phyloP scores from a whole-genome alignment of 2,797 vertebrate species.

The Premnoplex brunnescens region DNA sequence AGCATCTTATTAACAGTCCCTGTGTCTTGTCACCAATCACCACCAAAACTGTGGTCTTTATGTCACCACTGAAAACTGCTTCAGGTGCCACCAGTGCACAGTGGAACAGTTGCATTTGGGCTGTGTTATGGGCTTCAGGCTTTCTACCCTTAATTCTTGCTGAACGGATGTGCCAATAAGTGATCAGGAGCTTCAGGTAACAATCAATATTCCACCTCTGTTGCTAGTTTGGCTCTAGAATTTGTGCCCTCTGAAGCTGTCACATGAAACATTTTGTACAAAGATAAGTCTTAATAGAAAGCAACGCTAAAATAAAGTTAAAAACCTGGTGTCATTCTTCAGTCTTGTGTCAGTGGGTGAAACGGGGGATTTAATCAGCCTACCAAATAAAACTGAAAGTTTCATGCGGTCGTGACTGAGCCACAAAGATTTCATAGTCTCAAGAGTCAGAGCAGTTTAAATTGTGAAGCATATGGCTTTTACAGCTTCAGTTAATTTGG shows the following conservation, averaged over 20 bases:
- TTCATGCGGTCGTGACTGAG: background rate
- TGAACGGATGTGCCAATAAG: background rate
- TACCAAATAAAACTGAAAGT: background rate
- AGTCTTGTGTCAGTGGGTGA: background rate
- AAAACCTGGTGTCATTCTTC: background rate
- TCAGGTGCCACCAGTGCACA: background rate
- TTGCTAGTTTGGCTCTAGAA: background rate
- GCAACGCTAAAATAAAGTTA: background rate
- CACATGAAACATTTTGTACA: background rate
- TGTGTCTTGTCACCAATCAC: background rate
- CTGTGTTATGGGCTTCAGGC: background rate
- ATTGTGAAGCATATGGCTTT: slow-evolving; percentile 31
- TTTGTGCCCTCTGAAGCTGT: background rate
- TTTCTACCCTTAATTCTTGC: background rate
- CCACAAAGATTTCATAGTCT: background rate
- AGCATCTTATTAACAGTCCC: rapidly evolving
- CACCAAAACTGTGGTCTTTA: background rate
- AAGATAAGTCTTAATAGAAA: background rate
- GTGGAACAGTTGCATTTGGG: background rate
- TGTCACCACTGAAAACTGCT: background rate
- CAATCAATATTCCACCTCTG: background rate
- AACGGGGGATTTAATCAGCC: background rate
- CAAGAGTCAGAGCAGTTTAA: background rate
- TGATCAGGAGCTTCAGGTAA: background rate
- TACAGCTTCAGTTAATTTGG: slow-evolving; percentile 31